Conservation (phyloP, 2,888 invertebrate genomes). For the Zhengitettix transpicula region DNA sequence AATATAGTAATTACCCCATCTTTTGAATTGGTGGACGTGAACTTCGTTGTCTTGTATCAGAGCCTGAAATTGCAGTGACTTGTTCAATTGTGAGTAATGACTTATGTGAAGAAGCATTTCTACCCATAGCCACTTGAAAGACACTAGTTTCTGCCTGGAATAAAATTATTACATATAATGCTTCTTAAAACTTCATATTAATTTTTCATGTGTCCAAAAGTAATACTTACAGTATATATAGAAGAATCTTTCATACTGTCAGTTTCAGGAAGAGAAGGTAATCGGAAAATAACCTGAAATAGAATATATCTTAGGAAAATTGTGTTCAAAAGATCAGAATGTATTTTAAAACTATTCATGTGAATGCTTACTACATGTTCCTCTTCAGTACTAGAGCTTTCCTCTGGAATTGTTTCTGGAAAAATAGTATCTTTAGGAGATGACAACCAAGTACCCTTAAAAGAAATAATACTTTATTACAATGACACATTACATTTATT, state of each 20-base stretch:
- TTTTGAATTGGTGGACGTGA: slow-evolving; percentile 35
- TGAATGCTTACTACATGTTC: slow-evolving; percentile 56
- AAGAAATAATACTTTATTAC: slow-evolving; percentile 28
- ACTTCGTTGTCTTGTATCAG: slow-evolving; percentile 23
- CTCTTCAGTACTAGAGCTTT: slow-evolving; percentile 82
- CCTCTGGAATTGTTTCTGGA: slow-evolving; percentile 84
- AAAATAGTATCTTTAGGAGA: slow-evolving; percentile 79
- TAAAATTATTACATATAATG: slow-evolving; percentile 1
- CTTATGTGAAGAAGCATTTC: slow-evolving; percentile 27
- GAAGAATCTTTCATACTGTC: slow-evolving; percentile 60
- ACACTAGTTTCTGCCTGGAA: slow-evolving; percentile 58
- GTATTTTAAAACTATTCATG: too few species aligned
- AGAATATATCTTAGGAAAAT: neutral
- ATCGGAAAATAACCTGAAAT: slow-evolving; percentile 56
- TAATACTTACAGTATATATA: slow-evolving; percentile 52
- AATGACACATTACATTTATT: neutral
- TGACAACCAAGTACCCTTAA: slow-evolving; percentile 47
- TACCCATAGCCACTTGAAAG: slow-evolving; percentile 43
- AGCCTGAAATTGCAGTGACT: slow-evolving; percentile 27
- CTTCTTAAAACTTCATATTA: neutral
- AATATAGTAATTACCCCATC: slow-evolving; percentile 28
- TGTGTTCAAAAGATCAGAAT: neutral
- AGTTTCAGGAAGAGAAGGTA: slow-evolving; percentile 56
- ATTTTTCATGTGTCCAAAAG: neutral
- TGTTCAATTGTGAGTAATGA: slow-evolving; percentile 32